A percentile compares a stretch with the other conserved stretches of the same genome.
These are phyloP conservation scores for Lumbricus terrestris DNA, from an alignment of 2,888 invertebrate species.

Conservation along the genomic window DNA sequence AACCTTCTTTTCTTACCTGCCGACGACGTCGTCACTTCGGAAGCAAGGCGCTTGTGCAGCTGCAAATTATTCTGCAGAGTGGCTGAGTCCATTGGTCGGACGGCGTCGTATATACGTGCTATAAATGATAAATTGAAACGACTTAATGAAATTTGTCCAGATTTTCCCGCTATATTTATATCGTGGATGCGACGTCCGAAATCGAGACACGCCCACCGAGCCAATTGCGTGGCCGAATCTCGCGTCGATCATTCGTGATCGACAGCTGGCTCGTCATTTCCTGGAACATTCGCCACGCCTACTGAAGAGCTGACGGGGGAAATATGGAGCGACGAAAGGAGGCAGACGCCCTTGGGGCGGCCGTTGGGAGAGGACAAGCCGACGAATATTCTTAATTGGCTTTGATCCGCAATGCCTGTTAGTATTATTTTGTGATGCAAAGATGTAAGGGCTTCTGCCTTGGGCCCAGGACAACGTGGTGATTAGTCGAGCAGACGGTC, in stretches of 20 bases:
- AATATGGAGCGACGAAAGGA: neutral
- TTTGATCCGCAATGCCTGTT: neutral
- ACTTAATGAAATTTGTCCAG: slow-evolving; percentile 31
- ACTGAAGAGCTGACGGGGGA: neutral
- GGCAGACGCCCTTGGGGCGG: neutral
- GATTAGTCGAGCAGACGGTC: neutral
- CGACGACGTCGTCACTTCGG: slow-evolving; percentile 12
- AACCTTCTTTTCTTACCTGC: slow-evolving; percentile 17
- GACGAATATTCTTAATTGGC: neutral
- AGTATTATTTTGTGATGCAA: neutral
- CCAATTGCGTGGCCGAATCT: neutral
- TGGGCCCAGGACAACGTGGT: neutral
- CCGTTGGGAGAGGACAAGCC: neutral
- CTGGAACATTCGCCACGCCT: neutral
- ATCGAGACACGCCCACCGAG: slow-evolving; percentile 8
- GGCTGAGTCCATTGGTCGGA: neutral
- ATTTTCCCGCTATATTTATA: slow-evolving; percentile 25
- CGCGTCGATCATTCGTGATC: neutral
- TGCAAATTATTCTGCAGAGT: slow-evolving; percentile 15
- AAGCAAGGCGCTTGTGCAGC: neutral
- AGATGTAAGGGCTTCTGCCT: neutral
- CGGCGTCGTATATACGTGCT: slow-evolving; percentile 21
- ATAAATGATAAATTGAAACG: slow-evolving; percentile 29
- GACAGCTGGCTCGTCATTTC: neutral
- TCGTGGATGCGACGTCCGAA: neutral